Conservation (phyloP, 2,888 invertebrate species). For the Eledona agricola region DNA sequence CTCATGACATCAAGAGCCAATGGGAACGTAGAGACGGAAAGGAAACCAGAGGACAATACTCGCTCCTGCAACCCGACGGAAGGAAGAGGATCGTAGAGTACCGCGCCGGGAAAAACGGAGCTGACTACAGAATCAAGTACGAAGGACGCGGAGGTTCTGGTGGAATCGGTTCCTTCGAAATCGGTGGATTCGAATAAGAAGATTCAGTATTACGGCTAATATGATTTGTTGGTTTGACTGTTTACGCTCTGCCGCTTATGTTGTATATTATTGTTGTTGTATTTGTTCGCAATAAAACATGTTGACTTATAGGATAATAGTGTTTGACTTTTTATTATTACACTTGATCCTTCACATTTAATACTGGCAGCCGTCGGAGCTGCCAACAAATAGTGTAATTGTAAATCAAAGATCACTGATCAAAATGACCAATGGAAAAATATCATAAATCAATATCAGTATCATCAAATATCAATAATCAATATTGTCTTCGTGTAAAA, state of each 20-base stretch:
- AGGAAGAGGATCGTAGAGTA: conserved; percentile 58
- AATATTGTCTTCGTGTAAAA: too few relatives aligned
- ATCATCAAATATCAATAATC: too few relatives aligned
- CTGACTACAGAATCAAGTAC: conserved; percentile 55
- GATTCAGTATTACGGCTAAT: conserved; percentile 38
- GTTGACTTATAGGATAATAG: conserved; percentile 44
- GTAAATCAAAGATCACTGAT: too few relatives aligned
- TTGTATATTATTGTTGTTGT: conserved; percentile 48
- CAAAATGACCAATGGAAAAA: too few relatives aligned
- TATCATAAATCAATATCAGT: too few relatives aligned
- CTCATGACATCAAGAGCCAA: conserved; percentile 58
- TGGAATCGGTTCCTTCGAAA: conserved; percentile 46
- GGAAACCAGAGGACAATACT: conserved; percentile 55
- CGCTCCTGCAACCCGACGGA: conserved; percentile 57
- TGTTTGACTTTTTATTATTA: too few relatives aligned
- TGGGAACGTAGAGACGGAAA: conserved; percentile 56
- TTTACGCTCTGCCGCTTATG: conserved; percentile 43
- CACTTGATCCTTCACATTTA: too few relatives aligned
- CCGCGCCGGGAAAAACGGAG: conserved; percentile 57
- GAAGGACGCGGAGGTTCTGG: conserved; percentile 49
- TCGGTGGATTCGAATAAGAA: conserved; percentile 32
- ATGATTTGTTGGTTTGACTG: conserved; percentile 11
- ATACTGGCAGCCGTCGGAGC: too few relatives aligned
- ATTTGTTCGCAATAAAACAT: conserved; percentile 52
- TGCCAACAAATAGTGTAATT: too few relatives aligned